Conservation (phyloP, 2,113 vertebrate genomes). For the Scomber colias region DNA sequence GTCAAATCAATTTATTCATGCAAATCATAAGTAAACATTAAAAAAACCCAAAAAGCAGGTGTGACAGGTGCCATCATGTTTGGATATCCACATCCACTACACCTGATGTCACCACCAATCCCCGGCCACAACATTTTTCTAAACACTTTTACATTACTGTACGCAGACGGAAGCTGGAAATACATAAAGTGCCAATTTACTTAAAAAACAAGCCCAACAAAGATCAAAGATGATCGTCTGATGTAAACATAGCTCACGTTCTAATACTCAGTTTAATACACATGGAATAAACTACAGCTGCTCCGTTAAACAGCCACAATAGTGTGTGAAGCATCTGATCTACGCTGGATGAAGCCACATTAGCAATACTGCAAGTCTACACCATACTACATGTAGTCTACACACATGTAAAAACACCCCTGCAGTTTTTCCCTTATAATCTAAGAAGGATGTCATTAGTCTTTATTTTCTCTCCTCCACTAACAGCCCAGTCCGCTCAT, state of each 20-base stretch:
- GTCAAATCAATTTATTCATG: conserved; percentile 81
- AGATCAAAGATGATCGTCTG: conserved; percentile 13
- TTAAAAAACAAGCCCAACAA: conserved; percentile 34
- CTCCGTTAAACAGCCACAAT: conserved; percentile 25
- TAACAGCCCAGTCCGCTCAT: conserved; percentile 92
- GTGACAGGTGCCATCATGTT: conserved; percentile 41
- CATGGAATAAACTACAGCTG: conserved; percentile 46
- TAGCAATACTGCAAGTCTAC: conserved; percentile 50
- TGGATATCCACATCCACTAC: conserved; percentile 34
- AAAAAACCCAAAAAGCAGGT: conserved; percentile 50
- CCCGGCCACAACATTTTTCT: conserved; percentile 23
- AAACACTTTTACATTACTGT: conserved; percentile 37
- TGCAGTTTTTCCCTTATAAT: conserved; percentile 13
- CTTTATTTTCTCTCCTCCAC: conserved; percentile 54
- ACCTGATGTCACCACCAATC: conserved; percentile 42
- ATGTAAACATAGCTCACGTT: conserved; percentile 60
- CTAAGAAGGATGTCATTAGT: conserved; percentile 59
- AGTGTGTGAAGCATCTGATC: conserved; percentile 50
- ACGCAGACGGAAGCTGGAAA: conserved; percentile 30
- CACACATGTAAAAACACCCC: conserved; percentile 41
- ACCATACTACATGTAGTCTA: conserved; percentile 57
- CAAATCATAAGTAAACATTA: conserved; percentile 68
- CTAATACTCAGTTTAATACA: conserved; percentile 52
- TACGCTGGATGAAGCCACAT: conserved; percentile 65
- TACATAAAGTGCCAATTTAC: conserved; percentile 39